Base-by-base conservation (phyloP, 2,888 invertebrate genomes). In the Clusia tigrina region DNA sequence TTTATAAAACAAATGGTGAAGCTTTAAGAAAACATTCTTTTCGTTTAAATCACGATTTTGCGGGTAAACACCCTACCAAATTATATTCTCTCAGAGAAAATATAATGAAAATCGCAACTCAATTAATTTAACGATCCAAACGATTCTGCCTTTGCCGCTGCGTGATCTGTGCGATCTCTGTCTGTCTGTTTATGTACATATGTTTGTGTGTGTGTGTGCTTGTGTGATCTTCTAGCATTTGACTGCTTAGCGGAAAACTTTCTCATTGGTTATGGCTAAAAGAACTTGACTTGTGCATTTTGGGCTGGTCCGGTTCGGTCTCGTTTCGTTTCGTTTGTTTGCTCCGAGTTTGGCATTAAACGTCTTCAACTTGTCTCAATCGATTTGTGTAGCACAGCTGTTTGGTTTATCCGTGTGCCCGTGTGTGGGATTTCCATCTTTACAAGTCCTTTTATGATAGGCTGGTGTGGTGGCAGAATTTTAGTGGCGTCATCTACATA, bases 101-200 rank as follows among this genome's bases (percentile, higher is more conserved):
- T 48, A 38, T 55, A 60, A 51, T 38, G 56, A 37, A 52, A 66
- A 66, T 55, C 69, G 54, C 67, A n/a, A n/a, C n/a, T n/a, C n/a
- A 67, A 76, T 59, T 53, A 52, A 76, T 77, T 77, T 74, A 74
- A 72, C 77, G 69, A 69, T 2, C 3, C 54, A 12, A 54, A 17
- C n/a, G n/a, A n/a, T n/a, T n/a, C n/a, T n/a, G n/a, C n/a, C n/a
- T n/a, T n/a, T n/a, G n/a, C n/a, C n/a, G n/a, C 54, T 24, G 25
- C 24, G 25, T 25, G 2, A 2, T 5, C 54, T 25, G 24, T 24
- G 12, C 24, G 2, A 9, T 15, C 54, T 3, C 15, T 70, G 74
- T 72, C 72, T 73, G 65, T 46, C 69, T 69, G 69, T 76, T 76
- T 75, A 74, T 76, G 75, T 76, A 72, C 74, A 70, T 74, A 5